phyloP scores from a whole-genome alignment of 2,888 invertebrate species.

The Neria commutata region DNA sequence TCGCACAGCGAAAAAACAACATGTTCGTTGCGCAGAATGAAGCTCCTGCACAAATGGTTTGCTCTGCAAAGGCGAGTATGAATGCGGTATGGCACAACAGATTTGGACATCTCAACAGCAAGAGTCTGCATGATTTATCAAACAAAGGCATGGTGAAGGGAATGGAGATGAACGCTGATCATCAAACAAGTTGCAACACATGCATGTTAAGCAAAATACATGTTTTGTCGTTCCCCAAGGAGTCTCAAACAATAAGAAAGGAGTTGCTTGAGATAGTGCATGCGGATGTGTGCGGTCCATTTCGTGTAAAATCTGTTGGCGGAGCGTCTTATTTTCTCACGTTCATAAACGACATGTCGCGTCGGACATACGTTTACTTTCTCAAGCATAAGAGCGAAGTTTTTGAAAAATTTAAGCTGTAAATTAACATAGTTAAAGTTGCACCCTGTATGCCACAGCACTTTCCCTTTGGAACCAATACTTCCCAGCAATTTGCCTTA shows the following conservation, averaged over 20 bases:
- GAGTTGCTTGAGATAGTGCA: constrained; percentile 14
- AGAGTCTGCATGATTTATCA: constrained; percentile 12
- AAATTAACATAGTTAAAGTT: too few species aligned
- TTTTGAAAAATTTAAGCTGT: constrained; percentile 15
- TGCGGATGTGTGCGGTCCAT: constrained; percentile 17
- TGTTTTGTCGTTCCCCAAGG: constrained; percentile 12
- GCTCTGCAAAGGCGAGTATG: constrained; percentile 13
- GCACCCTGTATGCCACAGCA: too few species aligned
- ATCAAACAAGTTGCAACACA: constrained; percentile 2
- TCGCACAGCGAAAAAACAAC: constrained; percentile 8
- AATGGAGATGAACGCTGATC: constrained; percentile 5
- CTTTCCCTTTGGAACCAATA: too few species aligned
- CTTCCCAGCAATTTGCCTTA: too few species aligned
- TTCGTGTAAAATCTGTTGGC: background rate
- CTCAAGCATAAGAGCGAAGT: constrained; percentile 12
- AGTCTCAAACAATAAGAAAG: constrained; percentile 9
- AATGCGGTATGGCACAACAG: constrained; percentile 14
- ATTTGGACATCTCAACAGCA: constrained; percentile 10
- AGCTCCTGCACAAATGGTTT: constrained; percentile 10
- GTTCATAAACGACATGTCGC: constrained; percentile 9
- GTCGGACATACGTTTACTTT: constrained; percentile 12
- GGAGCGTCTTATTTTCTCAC: background rate
- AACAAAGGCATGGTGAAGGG: constrained; percentile 16
- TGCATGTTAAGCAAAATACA: constrained; percentile 23
- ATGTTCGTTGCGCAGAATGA: constrained; percentile 9